phyloP scores from a whole-genome alignment of 2,113 vertebrate species.

The Tupaia tana region DNA sequence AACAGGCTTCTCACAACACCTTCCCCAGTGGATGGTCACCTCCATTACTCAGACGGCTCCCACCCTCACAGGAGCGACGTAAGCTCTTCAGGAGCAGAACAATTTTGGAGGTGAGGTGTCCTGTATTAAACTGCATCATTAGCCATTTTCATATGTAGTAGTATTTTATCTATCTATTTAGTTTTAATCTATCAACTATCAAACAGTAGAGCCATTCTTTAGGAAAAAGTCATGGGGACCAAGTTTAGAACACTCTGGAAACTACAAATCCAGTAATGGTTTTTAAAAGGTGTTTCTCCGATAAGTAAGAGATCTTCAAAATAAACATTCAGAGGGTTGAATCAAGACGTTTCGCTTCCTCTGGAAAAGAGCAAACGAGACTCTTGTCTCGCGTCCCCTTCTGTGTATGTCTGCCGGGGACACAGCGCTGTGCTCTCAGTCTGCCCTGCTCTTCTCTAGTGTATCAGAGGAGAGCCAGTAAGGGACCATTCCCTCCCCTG shows the following conservation, averaged over 20 bases:
- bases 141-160: not conserved
- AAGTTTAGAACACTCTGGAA: conserved; percentile 27
- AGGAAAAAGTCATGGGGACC: not conserved
- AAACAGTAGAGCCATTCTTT: conserved; percentile 68
- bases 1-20: not conserved
- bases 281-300: conserved; percentile 45
- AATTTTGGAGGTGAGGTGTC: not conserved
- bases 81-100: not conserved
- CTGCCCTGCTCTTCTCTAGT: accelerated
- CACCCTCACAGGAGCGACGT: not conserved
- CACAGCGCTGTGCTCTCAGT: not conserved
- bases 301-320: not conserved
- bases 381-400: not conserved
- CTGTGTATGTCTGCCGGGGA: not conserved
- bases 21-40: accelerated
- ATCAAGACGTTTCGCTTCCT: not conserved
- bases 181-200: conserved; percentile 36
- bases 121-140: not conserved
- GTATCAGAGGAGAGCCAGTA: not conserved
- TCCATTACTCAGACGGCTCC: not conserved
- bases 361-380: not conserved
- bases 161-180: not conserved
- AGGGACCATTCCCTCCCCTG: not conserved
- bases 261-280: not conserved
- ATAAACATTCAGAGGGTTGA: conserved; percentile 24